phyloP scores from a whole-genome alignment of 1,140 invertebrate species.

The Ostrea edulis region DNA sequence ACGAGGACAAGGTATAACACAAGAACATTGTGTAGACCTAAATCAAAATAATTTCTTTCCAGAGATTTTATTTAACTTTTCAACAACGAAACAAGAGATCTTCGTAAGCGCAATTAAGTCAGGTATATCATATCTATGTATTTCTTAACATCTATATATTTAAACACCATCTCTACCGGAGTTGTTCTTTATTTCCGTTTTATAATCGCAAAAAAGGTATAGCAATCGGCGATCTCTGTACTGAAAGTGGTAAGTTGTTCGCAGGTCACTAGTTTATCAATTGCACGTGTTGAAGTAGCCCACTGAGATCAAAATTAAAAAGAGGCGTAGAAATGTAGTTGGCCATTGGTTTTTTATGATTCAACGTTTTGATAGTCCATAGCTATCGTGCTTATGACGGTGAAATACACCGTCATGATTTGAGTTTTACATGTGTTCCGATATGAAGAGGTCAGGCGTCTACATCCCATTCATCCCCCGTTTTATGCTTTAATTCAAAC shows the following conservation, averaged over 20 bases:
- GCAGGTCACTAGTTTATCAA: background rate
- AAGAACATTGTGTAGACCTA: too few species aligned
- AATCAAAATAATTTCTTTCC: too few species aligned
- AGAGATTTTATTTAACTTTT: too few species aligned
- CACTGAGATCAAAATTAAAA: conserved; percentile 34
- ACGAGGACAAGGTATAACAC: background rate
- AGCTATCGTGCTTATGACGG: conserved; percentile 9
- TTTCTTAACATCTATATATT: background rate
- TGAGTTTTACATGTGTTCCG: conserved; percentile 4
- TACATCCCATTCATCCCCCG: background rate
- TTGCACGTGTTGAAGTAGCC: background rate
- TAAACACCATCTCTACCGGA: background rate
- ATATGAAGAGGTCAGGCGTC: conserved; percentile 23
- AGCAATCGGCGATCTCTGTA: background rate
- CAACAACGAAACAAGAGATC: too few species aligned
- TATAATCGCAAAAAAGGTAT: background rate
- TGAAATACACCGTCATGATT: background rate
- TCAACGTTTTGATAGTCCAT: conserved; percentile 24
- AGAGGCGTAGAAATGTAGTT: conserved; percentile 7
- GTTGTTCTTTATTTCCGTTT: background rate
- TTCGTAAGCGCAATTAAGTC: too few species aligned
- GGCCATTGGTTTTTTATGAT: conserved; percentile 30
- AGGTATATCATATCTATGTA: background rate
- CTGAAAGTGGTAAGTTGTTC: background rate
- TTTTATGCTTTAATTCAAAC: background rate